Percentiles rank a stretch among this genome's conserved stretches.
phyloP scores from a whole-genome alignment of 2,113 vertebrate genomes.

The Ginglymostoma cirratum region DNA sequence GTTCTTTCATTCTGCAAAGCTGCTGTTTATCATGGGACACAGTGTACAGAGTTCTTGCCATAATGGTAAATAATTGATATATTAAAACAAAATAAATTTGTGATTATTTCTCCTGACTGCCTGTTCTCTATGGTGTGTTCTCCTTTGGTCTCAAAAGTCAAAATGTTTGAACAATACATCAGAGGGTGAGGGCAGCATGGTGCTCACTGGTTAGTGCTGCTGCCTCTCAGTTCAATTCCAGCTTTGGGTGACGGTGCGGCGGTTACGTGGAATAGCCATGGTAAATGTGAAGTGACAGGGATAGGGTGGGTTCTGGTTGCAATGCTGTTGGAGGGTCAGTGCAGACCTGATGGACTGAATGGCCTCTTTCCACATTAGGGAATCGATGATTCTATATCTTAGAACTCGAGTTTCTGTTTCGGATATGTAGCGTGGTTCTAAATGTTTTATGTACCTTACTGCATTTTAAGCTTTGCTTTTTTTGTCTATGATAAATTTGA shows the following conservation, averaged over 20 bases:
- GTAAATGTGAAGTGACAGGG: no score
- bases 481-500: background rate
- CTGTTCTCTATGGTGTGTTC: background rate
- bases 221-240: no score
- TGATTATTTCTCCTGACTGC: conserved; percentile 71
- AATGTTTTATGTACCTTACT: background rate
- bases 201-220: no score
- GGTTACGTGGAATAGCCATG: no score
- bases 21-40: conserved; percentile 65
- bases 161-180: background rate
- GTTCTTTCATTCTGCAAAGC: conserved; percentile 58
- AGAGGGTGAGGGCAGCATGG: no score
- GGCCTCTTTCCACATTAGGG: no score
- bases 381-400: background rate
- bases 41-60: conserved; percentile 72
- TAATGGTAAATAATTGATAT: conserved; percentile 68
- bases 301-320: no score
- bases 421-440: background rate
- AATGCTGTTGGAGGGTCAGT: no score
- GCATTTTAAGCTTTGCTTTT: no score
- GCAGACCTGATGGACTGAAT: background rate
- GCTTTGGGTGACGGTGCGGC: no score
- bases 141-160: background rate
- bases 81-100: conserved; percentile 81
- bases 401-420: background rate